phyloP scores from a whole-genome alignment of 2,113 vertebrate species.

The Epinephelus fuscoguttatus region DNA sequence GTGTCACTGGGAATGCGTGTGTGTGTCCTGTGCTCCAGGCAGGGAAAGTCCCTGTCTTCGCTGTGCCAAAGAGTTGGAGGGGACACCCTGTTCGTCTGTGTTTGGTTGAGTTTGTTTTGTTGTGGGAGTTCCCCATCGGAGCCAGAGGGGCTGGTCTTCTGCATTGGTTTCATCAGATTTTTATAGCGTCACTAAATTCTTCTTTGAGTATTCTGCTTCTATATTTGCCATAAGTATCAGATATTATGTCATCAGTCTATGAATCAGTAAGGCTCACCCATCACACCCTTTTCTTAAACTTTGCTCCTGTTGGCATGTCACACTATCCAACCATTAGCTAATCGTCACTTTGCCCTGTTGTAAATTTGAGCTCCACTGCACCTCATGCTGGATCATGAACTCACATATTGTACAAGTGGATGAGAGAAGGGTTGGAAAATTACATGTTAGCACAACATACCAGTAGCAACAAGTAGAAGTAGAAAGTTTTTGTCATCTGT shows the following conservation, averaged over 20 bases:
- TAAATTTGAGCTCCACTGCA: neutral
- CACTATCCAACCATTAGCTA: neutral
- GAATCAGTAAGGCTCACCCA: neutral
- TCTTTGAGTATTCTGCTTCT: neutral
- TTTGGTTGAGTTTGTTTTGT: constrained; percentile 49
- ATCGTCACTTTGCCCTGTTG: neutral
- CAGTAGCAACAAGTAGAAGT: neutral
- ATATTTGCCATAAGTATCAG: neutral
- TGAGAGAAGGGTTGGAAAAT: neutral
- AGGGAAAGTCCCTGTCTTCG: constrained; percentile 73
- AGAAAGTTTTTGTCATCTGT: neutral
- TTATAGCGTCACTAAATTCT: constrained; percentile 2
- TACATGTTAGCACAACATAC: neutral
- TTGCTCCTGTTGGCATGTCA: neutral
- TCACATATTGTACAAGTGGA: neutral
- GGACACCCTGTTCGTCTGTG: constrained; percentile 58
- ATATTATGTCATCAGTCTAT: constrained; percentile 7
- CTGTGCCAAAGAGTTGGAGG: constrained; percentile 43
- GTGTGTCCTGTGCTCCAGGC: constrained; percentile 59
- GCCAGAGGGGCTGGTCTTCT: neutral
- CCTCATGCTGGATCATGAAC: neutral
- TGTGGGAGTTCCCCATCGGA: constrained; percentile 53
- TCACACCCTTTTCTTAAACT: neutral
- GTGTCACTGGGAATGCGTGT: constrained; percentile 27
- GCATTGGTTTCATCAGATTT: constrained; percentile 22